Conservation (phyloP, 2,888 invertebrate genomes). For the Germaria angustata region DNA sequence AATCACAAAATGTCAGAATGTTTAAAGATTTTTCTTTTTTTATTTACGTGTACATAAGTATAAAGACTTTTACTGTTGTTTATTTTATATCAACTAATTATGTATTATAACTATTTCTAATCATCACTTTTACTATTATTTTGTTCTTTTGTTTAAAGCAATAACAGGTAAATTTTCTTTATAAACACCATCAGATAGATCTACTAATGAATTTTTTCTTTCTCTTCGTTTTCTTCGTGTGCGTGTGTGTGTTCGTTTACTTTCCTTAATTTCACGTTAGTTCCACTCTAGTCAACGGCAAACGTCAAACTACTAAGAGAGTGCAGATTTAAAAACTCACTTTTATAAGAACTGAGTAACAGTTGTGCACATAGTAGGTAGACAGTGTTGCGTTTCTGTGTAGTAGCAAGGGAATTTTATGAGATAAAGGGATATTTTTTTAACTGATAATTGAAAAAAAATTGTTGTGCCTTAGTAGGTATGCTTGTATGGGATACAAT, state of each 20-base stretch:
- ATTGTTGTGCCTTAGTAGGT: too few species aligned
- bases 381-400: slow-evolving; percentile 50
- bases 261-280: slow-evolving; percentile 49
- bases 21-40: background rate
- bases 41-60: background rate
- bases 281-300: slow-evolving; percentile 58
- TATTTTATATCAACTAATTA: background rate
- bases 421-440: slow-evolving; percentile 21
- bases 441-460: too few species aligned
- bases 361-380: slow-evolving; percentile 35
- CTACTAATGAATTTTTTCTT: slow-evolving; percentile 45
- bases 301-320: slow-evolving; percentile 66
- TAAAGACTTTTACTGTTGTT: background rate
- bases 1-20: slow-evolving; percentile 28
- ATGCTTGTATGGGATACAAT: too few species aligned
- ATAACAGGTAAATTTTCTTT: slow-evolving; percentile 49
- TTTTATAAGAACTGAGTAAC: slow-evolving; percentile 57
- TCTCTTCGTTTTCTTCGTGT: slow-evolving; percentile 19
- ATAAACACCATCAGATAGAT: slow-evolving; percentile 2
- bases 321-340: slow-evolving; percentile 26
- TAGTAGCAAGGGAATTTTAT: slow-evolving; percentile 11
- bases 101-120: slow-evolving; percentile 22
- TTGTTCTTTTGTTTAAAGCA: slow-evolving; percentile 13
- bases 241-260: slow-evolving; percentile 13
- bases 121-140: slow-evolving; percentile 22